Base-by-base conservation (phyloP, 2,797 vertebrate species). In the Etheostoma nigrum region DNA sequence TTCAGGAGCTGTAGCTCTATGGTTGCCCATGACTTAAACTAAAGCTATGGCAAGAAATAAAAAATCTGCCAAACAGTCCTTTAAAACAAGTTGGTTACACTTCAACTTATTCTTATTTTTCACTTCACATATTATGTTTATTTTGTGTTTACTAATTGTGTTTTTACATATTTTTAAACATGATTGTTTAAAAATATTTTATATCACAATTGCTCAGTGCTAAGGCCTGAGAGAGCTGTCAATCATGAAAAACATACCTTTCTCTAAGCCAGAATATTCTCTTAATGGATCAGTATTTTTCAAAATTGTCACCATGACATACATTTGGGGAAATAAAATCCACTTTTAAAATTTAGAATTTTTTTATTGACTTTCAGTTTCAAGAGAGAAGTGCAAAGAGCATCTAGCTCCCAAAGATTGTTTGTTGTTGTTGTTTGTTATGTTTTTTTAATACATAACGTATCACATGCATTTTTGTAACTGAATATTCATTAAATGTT, bases 231-330 rank as follows among this genome's bases (percentile, higher is more conserved):
- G 60, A 58, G 45, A 64, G 44, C 64, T 57, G 58, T 68, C 45
- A 67, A 23, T 79, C 65, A 18, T 40, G 9, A 47, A 27, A 52
- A 30, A 59, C 36, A 27, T 58, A 33, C n/a, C 16, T 15, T 36
- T 63, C 13, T 59, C 5, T 36, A 40, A 64, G 12, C 36, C 47
- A 19, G 47, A 79, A 69, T 64, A 79, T 51, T 47, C 47, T 40
- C 45, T 36, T 59, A 79, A 67, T 68, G 59, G 70, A 79, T 51
- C 9, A 11, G n/a, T 72, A 15, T 53, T 78, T 60, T 78, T 51
- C 19, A 23, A 36, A 45, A 45, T 18, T 58, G 19, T 40, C 14
- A 55, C 18, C 49, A 3, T 72, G 62, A 65, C 42, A 72, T 72
- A 47, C 54, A 55, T 40, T 64, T 59, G 4, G 6, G 6, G 36